A percentile compares a stretch with the other conserved stretches of the same genome.
Evolutionary conservation across 2,888 invertebrate genomes (phyloP).

Genomic region (Oligia fasciuncula): DNA sequence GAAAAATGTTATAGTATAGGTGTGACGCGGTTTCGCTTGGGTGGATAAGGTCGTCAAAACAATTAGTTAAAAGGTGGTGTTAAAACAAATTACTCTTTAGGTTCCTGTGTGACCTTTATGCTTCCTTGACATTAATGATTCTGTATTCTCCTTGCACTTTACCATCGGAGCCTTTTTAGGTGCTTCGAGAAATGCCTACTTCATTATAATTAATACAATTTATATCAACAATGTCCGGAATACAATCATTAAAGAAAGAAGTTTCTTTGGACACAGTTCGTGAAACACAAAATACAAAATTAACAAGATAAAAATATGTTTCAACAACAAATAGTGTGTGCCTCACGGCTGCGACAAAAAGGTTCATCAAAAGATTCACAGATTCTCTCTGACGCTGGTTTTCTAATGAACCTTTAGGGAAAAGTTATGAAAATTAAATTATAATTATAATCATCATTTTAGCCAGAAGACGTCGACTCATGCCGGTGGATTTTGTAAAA

Average conservation of each 20-base stretch:
- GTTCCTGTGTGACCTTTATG: constrained; percentile 12
- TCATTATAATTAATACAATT: background rate
- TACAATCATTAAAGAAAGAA: background rate
- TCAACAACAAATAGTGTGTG: no score
- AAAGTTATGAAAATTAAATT: no score
- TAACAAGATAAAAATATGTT: no score
- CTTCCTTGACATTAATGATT: constrained; percentile 20
- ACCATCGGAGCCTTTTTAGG: background rate
- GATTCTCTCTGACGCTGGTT: no score
- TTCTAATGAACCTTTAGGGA: no score
- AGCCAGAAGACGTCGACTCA: no score
- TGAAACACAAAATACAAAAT: no score
- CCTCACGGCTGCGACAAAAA: no score
- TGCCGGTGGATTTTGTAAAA: background rate
- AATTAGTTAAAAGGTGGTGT: constrained; percentile 37
- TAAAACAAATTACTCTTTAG: constrained; percentile 1
- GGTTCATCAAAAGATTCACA: no score
- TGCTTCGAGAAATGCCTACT: background rate
- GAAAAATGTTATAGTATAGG: constrained; percentile 41
- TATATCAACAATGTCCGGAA: background rate
- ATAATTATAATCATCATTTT: background rate
- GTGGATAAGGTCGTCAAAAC: constrained; percentile 32
- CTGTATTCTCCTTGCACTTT: constrained; percentile 36
- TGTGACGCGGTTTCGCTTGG: constrained; percentile 33
- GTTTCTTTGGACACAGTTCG: no score